These are phyloP conservation scores for Silurus meridionalis DNA, from an alignment of 2,113 vertebrate species.

Conservation along the genomic window DNA sequence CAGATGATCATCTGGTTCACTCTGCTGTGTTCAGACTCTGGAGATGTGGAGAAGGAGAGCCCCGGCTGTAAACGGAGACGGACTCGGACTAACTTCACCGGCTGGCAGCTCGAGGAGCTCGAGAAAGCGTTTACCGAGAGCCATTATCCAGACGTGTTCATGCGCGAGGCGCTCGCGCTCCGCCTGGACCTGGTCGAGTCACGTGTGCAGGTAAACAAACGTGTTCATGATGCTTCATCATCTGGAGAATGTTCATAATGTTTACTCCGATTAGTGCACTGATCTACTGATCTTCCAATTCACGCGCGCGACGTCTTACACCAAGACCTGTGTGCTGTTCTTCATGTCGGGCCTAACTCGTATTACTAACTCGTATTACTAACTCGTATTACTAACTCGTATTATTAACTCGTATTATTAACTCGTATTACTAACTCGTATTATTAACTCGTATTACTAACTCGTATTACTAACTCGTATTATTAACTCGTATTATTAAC, in stretches of 20 bases:
- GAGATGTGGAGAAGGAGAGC: slow-evolving; percentile 95
- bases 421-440: too few species aligned
- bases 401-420: too few species aligned
- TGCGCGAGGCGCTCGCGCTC: slow-evolving; percentile 95
- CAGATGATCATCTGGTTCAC: not conserved
- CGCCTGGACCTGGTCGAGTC: slow-evolving; percentile 96
- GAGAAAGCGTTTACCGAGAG: slow-evolving; percentile 98
- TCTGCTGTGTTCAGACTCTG: slow-evolving; percentile 74
- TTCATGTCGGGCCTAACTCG: not conserved
- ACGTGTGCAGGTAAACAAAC: slow-evolving; percentile 89
- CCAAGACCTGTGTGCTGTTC: not conserved
- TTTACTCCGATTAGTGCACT: not conserved
- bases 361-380: not conserved
- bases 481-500: too few species aligned
- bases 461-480: too few species aligned
- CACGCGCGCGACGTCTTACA: not conserved
- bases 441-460: too few species aligned
- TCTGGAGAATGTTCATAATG: not conserved
- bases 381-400: too few species aligned
- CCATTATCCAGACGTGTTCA: slow-evolving; percentile 98
- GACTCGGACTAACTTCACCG: slow-evolving; percentile 97
- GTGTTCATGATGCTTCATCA: not conserved
- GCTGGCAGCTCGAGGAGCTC: slow-evolving; percentile 97
- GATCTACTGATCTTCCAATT: not conserved
- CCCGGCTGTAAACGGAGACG: slow-evolving; percentile 95